Evolutionary conservation across 2,113 vertebrate species (phyloP), one percentile per base, ranked within the genome.

Genomic region (Capreolus pygargus): DNA sequence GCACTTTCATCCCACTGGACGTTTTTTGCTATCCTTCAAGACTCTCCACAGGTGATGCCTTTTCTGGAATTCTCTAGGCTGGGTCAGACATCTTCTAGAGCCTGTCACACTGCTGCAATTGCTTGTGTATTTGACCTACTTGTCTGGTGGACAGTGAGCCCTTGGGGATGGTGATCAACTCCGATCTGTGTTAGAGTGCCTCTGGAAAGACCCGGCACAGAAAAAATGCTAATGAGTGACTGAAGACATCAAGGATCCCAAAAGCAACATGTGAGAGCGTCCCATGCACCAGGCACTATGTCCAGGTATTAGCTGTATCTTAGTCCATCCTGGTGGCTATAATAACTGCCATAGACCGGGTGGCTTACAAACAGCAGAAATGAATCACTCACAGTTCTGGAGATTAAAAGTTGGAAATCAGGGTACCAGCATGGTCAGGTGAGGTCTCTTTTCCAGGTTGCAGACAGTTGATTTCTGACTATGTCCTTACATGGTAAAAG

Each of bases 31-130:
- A 1, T 78, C 33, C 39, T 90, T 60, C 43, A 50, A 57, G 78
- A 27, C 50, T 76, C 10, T 13, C 50, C 43, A 81, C 67, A 36
- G 57, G 21, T 3, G 3, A n/a, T 14, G 33, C 54, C 27, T 64
- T 87, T 54, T 76, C 58, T 50, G 67, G 52, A 47, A 25, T 52
- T 50, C 50, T 64, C 78, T 19, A 76, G 57, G 1, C 30, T 21
- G 25, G 23, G 16, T 11, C 19, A 11, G 4, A 23, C 4, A 30
- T 82, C 43, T 33, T 30, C 28, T 21, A 57, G 33, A 50, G 5
- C 5, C 25, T 1, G 1, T 27, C 17, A 43, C 36, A 2, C 52
- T 1, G 16, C 43, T 17, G 11, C 2, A 0, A 0, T 30, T 7
- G 2, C 19, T 19, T 25, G 6, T 61, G 33, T 2, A 4, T 36